These are phyloP conservation scores for Leptatherina wallacei DNA, from an alignment of 2,797 vertebrate genomes.

Conservation along the genomic window DNA sequence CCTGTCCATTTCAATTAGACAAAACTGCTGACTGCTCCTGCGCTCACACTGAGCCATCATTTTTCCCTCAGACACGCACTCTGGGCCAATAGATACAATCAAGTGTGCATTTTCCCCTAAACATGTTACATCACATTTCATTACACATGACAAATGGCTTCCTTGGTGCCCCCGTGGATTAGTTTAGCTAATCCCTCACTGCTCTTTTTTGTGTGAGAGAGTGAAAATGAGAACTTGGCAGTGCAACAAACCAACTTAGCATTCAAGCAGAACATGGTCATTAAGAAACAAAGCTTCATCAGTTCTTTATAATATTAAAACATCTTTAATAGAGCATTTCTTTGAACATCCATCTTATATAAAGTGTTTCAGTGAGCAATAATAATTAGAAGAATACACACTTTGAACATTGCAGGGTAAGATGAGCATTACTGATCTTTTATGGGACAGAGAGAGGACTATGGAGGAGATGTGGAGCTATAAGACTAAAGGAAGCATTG, in stretches of 20 bases:
- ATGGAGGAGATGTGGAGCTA: slow-evolving; percentile 16
- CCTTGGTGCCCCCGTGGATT: slow-evolving; percentile 32
- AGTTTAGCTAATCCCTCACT: slow-evolving; percentile 29
- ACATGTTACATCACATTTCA: slow-evolving; percentile 47
- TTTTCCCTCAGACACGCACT: slow-evolving; percentile 3
- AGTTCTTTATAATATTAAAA: slow-evolving; percentile 64
- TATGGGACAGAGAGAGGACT: slow-evolving; percentile 14
- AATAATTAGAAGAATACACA: slow-evolving; percentile 46
- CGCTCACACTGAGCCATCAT: slow-evolving; percentile 26
- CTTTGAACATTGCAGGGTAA: slow-evolving; percentile 26
- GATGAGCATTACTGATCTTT: slow-evolving; percentile 29
- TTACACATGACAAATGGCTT: slow-evolving; percentile 52
- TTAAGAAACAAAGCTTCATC: slow-evolving; percentile 33
- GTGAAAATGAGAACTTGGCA: slow-evolving; percentile 35
- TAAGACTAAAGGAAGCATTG: slow-evolving; percentile 27
- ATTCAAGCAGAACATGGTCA: slow-evolving; percentile 16
- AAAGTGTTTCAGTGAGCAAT: slow-evolving; percentile 64
- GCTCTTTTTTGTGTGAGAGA: slow-evolving; percentile 14
- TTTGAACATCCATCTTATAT: slow-evolving; percentile 60
- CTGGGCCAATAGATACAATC: slow-evolving; percentile 26
- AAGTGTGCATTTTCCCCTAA: slow-evolving; percentile 16
- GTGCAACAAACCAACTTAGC: slow-evolving; percentile 36
- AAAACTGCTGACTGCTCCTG: slow-evolving; percentile 65
- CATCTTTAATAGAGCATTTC: slow-evolving; percentile 76
- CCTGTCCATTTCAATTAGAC: slow-evolving; percentile 76